Base-by-base conservation (phyloP, 2,113 vertebrate genomes). In the Aramus guarauna region DNA sequence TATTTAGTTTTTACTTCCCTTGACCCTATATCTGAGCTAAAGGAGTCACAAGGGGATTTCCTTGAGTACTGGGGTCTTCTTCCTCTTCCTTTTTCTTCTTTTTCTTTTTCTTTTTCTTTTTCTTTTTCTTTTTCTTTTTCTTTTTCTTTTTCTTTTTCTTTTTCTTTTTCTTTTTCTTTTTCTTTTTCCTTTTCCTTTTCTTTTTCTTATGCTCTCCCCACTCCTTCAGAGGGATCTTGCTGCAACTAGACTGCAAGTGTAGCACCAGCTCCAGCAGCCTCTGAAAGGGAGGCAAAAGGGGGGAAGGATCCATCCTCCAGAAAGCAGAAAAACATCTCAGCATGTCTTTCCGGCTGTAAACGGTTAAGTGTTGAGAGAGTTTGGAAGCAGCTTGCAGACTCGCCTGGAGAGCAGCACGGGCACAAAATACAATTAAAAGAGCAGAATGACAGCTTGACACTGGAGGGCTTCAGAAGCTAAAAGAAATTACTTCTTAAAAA, bases 361-460 rank as follows among this genome's bases (percentile, higher is more conserved):
- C 14, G 5, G 85, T 97, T 93, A 93, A 95, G 23, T 23, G 21
- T 74, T 75, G 77, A 58, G 63, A 69, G 15, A 84, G 85, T 62
- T 75, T 69, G 56, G 52, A 88, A 85, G 68, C 73, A 94, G 60
- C 83, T 81, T 8, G 0, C 59, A 60, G 64, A 59, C 37, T 90
- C 0, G 71, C 87, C 81, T 93, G 26, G 55, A 83, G 69, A 92
- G 41, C 50, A 79, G 43, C 60, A 37, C 32, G 67, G 37, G 21
- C 78, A 76, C 69, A 95, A 86, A 91, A 91, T 76, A 90, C 1
- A 2, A 92, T 95, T 92, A 95, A 95, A 94, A 88, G 82, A 94
- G 85, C 72, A 94, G 97, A 95, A 82, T 67, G 88, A 96, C 94
- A 93, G 92, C 82, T 96, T 92, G 77, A 62, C 53, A 86, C 96